Evolutionary conservation across 2,797 vertebrate genomes (phyloP).

Genomic region (Megalops cyprinoides): DNA sequence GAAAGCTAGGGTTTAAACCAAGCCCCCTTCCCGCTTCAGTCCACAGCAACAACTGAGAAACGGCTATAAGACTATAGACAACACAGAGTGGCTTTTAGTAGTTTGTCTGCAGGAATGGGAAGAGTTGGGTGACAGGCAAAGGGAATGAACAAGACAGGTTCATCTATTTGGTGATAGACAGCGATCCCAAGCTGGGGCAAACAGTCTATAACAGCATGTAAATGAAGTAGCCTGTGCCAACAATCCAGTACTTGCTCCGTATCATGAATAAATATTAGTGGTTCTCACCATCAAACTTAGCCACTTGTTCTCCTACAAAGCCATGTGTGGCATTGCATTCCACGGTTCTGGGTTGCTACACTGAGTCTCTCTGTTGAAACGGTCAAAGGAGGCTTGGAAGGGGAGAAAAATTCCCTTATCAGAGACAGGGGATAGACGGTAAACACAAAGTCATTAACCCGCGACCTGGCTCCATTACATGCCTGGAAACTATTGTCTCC

Average conservation of each 20-base stretch:
- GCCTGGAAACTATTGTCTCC: conserved; percentile 41
- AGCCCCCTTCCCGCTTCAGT: neutral
- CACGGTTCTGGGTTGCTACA: conserved; percentile 65
- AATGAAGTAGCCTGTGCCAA: conserved; percentile 79
- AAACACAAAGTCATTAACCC: conserved; percentile 79
- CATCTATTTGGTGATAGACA: conserved; percentile 66
- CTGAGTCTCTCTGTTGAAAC: conserved; percentile 50
- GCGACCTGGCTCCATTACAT: conserved; percentile 59
- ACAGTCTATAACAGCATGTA: conserved; percentile 77
- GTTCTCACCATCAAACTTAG: conserved; percentile 61
- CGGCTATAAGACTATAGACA: neutral
- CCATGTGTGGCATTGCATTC: conserved; percentile 61
- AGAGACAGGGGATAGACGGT: conserved; percentile 58
- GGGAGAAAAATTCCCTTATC: conserved; percentile 61
- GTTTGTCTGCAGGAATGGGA: conserved; percentile 31
- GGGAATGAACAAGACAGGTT: conserved; percentile 67
- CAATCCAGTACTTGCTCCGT: conserved; percentile 72
- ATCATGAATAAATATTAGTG: conserved; percentile 78
- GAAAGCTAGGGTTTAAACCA: too few species aligned
- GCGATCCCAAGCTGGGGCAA: conserved; percentile 65
- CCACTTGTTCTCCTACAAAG: conserved; percentile 59
- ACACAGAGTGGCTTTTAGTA: conserved; percentile 18
- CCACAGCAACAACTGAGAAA: neutral
- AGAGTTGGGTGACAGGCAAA: conserved; percentile 54
- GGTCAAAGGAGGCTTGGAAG: conserved; percentile 47